Base-by-base conservation (phyloP, 2,888 invertebrate species). In the Tinea pellionella region DNA sequence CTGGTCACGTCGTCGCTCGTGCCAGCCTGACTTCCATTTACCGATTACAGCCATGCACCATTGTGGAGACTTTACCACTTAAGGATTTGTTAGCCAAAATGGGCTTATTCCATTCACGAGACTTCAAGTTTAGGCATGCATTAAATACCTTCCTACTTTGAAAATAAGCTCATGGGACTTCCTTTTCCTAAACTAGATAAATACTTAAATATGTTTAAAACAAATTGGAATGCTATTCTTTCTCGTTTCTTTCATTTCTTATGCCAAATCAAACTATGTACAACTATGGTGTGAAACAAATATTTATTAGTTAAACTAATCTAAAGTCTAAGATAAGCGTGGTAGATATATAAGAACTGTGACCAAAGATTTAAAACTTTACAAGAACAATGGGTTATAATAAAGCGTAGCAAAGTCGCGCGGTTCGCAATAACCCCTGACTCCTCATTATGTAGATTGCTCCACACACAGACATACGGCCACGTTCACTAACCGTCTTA, bases 381-480 rank as follows among this genome's bases (percentile, higher is more conserved):
- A 24, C 24, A 24, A 4, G 6, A 47, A 53, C 24, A 53, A 53
- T 2, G 53, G 13, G 32, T 13, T n/a, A 32, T 8, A 57, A 32
- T 19, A 32, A 57, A 57, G 13, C 32, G 57, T 18, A 3, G n/a
- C 24, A 57, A 30, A 30, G 57, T 30, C 30, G 3, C 32, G 57
- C 57, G 57, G 32, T 32, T 57, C 32, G 32, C 57, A 57, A 81
- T 83, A 83, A 79, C 79, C 78, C 69, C 73, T 68, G 77, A 74
- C 77, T 77, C 73, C 77, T 82, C 77, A 84, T 85, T 85, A 85
- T 84, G 85, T 75, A 85, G 78, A 86, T 84, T 80, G 75, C 77
- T 71, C 65, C 69, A 69, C 74, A 70, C 60, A 69, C 73, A 72
- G 77, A 69, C 74, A 72, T 74, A 71, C 77, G 80, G 57, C 16